Percentiles rank a stretch among this genome's conserved stretches.
Evolutionary conservation across 2,888 invertebrate species (phyloP).

Genomic region (Acheta domesticus): DNA sequence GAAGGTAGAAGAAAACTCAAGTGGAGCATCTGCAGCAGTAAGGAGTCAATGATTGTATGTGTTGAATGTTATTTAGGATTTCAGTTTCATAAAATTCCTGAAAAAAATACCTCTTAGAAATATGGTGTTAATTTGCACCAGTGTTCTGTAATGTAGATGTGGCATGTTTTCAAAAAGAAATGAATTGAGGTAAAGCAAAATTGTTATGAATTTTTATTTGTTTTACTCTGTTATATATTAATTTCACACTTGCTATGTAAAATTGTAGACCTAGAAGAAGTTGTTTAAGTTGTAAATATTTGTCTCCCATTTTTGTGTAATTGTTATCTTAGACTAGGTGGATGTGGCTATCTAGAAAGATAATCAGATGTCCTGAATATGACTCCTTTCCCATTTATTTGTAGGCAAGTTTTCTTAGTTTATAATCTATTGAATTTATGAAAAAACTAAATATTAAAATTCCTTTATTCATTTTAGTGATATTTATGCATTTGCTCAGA

Average conservation of each 20-base stretch:
- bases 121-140: neutral
- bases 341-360: constrained; percentile 18
- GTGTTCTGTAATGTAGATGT: constrained; percentile 10
- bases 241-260: constrained; percentile 8
- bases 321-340: constrained; percentile 18
- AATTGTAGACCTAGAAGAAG: neutral
- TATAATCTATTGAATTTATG: constrained; percentile 19
- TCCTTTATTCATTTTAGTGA: constrained; percentile 20
- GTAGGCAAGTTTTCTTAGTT: neutral
- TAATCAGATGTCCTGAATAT: neutral
- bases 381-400: neutral
- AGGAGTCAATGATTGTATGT: constrained; percentile 25
- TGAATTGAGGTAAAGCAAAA: neutral
- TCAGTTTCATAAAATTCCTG: constrained; percentile 22
- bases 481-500: constrained; percentile 27
- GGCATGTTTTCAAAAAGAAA: constrained; percentile 2
- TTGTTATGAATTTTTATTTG: constrained; percentile 1
- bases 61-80: constrained; percentile 31
- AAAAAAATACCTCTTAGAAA: neutral
- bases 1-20: constrained; percentile 21
- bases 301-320: constrained; percentile 12
- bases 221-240: neutral
- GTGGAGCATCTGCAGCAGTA: neutral
- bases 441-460: constrained; percentile 20
- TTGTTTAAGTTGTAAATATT: neutral